phyloP scores from a whole-genome alignment of 2,113 vertebrate species.

The Myrmecophaga tridactyla region DNA sequence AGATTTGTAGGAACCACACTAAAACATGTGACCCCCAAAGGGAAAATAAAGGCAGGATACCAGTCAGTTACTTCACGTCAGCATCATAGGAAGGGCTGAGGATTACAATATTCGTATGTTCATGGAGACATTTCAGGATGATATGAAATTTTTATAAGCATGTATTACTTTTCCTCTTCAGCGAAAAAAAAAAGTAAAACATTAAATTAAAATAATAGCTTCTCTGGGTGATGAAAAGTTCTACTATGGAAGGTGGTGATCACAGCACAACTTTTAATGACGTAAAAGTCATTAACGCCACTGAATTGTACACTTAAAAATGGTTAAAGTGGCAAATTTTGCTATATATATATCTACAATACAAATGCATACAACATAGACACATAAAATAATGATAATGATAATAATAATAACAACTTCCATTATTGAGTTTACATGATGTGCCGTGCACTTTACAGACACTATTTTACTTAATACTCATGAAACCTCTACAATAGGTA shows the following conservation, averaged over 20 bases:
- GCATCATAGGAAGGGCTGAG: neutral
- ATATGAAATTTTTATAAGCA: neutral
- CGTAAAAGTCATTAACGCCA: no score
- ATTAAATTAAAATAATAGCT: neutral
- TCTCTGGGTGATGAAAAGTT: no score
- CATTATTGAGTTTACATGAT: neutral
- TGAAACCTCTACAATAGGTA: neutral
- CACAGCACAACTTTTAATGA: no score
- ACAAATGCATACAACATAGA: no score
- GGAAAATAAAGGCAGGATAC: neutral
- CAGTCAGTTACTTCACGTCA: neutral
- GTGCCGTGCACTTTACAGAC: neutral
- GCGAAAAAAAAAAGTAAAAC: conserved; percentile 27
- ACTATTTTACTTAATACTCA: neutral
- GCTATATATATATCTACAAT: no score
- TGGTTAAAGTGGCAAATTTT: no score
- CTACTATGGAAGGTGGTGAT: no score
- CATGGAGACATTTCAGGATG: neutral
- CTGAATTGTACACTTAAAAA: no score
- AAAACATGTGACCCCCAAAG: neutral
- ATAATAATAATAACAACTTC: neutral
- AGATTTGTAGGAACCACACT: neutral
- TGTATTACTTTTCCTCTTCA: neutral
- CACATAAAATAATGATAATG: no score
- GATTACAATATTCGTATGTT: neutral